Percentiles rank a stretch among this genome's conserved stretches.
phyloP scores from a whole-genome alignment of 2,888 invertebrate species.

The Apodemia mormo region DNA sequence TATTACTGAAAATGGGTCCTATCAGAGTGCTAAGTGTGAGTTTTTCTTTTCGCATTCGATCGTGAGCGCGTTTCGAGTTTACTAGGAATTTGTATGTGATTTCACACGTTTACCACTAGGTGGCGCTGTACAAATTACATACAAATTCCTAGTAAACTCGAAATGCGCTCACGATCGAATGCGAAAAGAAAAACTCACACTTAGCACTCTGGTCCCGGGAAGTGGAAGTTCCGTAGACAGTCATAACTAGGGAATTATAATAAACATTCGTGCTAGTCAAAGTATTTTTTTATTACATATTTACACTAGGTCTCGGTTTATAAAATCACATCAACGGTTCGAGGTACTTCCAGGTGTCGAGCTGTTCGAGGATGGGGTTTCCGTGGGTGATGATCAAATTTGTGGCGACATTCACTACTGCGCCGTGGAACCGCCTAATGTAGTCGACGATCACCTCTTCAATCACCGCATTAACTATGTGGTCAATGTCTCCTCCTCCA shows the following conservation, averaged over 20 bases:
- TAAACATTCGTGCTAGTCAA: background rate
- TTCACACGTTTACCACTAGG: too few relatives aligned
- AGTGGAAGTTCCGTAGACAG: too few relatives aligned
- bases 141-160: too few relatives aligned
- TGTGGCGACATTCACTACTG: slow-evolving; percentile 46
- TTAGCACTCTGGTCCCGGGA: too few relatives aligned
- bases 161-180: too few relatives aligned
- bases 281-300: background rate
- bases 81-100: too few relatives aligned
- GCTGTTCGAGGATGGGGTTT: slow-evolving; percentile 58
- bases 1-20: too few relatives aligned
- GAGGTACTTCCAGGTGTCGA: slow-evolving; percentile 66
- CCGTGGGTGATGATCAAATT: slow-evolving; percentile 34
- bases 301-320: background rate
- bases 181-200: too few relatives aligned
- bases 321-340: slow-evolving; percentile 31
- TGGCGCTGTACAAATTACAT: too few relatives aligned
- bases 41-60: too few relatives aligned
- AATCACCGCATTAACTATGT: slow-evolving; percentile 61
- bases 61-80: too few relatives aligned
- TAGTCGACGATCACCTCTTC: slow-evolving; percentile 66
- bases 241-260: background rate
- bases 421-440: slow-evolving; percentile 62
- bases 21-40: too few relatives aligned
- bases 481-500: slow-evolving; percentile 72